Evolutionary conservation across 2,797 vertebrate species (phyloP), one percentile per base, ranked within the genome.

Genomic region (Ambastaia sidthimunki): DNA sequence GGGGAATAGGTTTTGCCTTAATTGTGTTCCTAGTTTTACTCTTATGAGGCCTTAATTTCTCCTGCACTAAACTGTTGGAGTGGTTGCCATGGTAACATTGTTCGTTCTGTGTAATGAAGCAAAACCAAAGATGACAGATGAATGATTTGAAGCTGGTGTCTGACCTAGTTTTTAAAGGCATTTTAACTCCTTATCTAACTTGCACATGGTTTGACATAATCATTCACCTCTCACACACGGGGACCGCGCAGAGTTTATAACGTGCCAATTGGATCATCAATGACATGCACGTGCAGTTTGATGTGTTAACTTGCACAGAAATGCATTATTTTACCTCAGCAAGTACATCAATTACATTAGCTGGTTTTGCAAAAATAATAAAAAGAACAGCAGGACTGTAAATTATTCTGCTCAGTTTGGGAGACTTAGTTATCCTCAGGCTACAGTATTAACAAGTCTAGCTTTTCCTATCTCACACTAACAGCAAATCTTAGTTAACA

Each of bases 81-180:
- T 41, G 66, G 89, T 90, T 90, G 83, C 88, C 83, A 88, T 86
- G 82, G 89, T 57, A 88, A 91, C 88, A 1, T 55, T 74, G 78
- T 74, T 84, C 81, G 50, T 75, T 63, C 81, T 78, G 80, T 79
- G 69, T 52, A 85, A 87, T 72, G 79, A 86, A 87, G 80, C 77
- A 73, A 80, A 85, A 78, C 80, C 80, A 59, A 81, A 85, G 82
- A 83, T 82, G 71, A 82, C 78, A 86, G 77, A 87, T 83, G 13
- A 28, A 74, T 84, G 80, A 65, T 78, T 48, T 79, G 34, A n/a
- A 80, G 59, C 50, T 65, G 12, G 71, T 47, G 65, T 76, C 71
- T 85, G 84, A 86, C 84, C 76, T 57, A 82, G 28, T 84, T 84
- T 81, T 82, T 78, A 78, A 78, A 79, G 68, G 54, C 23, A 69